A percentile compares a stretch with the other conserved stretches of the same genome.
Conservation (phyloP, 2,888 invertebrate species). For the Dascillus cervinus region DNA sequence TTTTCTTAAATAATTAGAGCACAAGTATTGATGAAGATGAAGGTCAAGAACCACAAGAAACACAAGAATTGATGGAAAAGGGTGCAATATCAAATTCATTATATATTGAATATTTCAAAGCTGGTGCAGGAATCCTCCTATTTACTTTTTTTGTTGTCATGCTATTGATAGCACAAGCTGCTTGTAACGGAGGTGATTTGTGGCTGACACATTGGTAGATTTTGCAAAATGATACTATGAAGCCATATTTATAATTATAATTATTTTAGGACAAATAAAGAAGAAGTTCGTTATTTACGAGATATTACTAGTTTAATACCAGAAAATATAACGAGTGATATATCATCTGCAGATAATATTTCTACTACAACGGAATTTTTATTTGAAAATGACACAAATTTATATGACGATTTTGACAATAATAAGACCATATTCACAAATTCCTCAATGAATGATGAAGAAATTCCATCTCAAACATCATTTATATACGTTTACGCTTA, state of each 20-base stretch:
- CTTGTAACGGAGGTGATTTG: conserved; percentile 65
- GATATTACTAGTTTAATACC: too few relatives aligned
- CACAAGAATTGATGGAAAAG: conserved; percentile 57
- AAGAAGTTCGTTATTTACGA: conserved; percentile 34
- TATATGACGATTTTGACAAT: too few relatives aligned
- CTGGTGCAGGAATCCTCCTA: conserved; percentile 55
- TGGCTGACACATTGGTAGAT: conserved; percentile 71
- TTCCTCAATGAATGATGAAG: background rate
- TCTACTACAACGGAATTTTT: too few relatives aligned
- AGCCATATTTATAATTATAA: too few relatives aligned
- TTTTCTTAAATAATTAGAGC: conserved; percentile 19
- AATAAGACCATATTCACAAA: background rate
- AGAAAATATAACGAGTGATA: background rate
- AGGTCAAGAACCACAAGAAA: conserved; percentile 49
- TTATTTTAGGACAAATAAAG: conserved; percentile 40
- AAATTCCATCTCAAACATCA: background rate
- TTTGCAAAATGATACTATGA: too few relatives aligned
- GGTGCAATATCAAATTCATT: conserved; percentile 55
- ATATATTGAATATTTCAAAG: conserved; percentile 61
- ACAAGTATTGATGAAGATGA: conserved; percentile 34
- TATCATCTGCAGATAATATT: too few relatives aligned
- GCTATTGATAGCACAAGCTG: conserved; percentile 58
- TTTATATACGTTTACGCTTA: conserved; percentile 53
- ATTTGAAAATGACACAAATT: too few relatives aligned
- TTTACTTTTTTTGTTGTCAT: conserved; percentile 45